Conservation (phyloP, 2,113 vertebrate species). For the Notarius quadriscutis region DNA sequence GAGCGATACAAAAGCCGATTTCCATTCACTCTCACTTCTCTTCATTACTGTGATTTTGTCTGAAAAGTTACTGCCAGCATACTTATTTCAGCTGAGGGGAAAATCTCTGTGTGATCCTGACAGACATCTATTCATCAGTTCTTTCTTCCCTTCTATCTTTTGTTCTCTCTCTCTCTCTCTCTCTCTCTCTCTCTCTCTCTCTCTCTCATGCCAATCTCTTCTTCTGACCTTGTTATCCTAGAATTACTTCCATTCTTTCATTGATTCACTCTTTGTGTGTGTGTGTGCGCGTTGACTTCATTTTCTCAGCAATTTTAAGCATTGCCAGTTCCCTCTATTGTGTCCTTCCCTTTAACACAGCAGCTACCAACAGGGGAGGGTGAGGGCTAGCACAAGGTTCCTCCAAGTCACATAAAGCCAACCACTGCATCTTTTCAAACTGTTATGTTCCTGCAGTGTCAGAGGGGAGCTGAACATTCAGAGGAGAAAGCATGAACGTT, state of each 20-base stretch:
- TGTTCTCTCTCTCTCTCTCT: conserved; percentile 11
- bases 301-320: neutral
- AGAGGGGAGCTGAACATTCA: neutral
- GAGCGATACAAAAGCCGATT: neutral
- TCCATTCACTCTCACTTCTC: conserved; percentile 1
- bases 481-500: neutral
- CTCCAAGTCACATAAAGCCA: neutral
- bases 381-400: neutral
- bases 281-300: neutral
- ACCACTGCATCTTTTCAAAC: neutral
- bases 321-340: neutral
- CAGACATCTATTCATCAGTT: neutral
- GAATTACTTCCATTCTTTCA: neutral
- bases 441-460: neutral
- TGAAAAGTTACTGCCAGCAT: conserved; percentile 13
- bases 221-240: neutral
- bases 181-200: conserved; percentile 9
- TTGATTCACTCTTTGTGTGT: neutral
- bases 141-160: conserved; percentile 25
- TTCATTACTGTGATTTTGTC: conserved; percentile 27
- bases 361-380: neutral
- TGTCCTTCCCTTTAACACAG: neutral
- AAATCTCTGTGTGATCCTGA: neutral
- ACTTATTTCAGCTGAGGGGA: conserved; percentile 3
- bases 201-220: conserved; percentile 10